A percentile compares a stretch with the other conserved stretches of the same genome.
Conservation (phyloP, 2,797 vertebrate species). For the Myiotriccus ornatus region DNA sequence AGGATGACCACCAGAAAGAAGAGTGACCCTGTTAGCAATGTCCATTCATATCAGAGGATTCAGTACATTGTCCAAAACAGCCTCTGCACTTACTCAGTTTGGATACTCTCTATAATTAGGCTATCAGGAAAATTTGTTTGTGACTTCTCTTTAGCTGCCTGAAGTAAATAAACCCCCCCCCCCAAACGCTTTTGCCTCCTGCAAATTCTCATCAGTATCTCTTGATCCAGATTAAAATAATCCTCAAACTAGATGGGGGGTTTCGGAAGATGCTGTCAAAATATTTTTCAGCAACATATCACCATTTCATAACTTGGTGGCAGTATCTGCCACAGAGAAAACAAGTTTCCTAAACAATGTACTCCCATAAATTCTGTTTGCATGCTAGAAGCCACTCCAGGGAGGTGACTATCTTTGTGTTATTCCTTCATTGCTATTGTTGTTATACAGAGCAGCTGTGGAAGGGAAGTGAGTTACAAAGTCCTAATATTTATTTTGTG, state of each 20-base stretch:
- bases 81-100: background rate
- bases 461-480: background rate
- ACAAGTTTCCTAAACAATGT: background rate
- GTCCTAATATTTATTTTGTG: background rate
- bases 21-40: background rate
- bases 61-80: background rate
- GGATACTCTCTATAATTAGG: background rate
- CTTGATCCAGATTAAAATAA: constrained; percentile 18
- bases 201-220: background rate
- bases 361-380: background rate
- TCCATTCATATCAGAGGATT: background rate
- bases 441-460: background rate
- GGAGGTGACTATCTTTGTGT: background rate
- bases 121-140: background rate
- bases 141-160: background rate
- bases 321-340: background rate
- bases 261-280: background rate
- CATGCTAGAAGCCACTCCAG: background rate
- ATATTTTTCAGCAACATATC: background rate
- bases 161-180: background rate
- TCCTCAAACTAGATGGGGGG: background rate
- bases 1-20: background rate
- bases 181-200: background rate
- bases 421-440: background rate
- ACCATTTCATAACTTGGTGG: background rate